These are phyloP conservation scores for Xenops minutus DNA, from an alignment of 2,797 vertebrate species.

Conservation along the genomic window DNA sequence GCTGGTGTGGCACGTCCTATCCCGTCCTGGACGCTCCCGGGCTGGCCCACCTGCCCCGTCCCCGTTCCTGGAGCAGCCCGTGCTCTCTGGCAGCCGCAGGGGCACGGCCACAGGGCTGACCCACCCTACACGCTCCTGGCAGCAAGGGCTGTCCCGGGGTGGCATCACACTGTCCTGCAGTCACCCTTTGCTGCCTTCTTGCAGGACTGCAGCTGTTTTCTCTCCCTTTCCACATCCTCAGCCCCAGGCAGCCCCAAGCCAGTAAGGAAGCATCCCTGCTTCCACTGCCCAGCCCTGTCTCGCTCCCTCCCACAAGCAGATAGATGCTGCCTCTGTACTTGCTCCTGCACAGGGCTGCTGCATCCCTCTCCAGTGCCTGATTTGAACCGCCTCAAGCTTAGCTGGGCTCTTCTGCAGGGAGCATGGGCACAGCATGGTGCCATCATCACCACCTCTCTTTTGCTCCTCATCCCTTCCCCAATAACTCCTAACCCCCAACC, in stretches of 20 bases:
- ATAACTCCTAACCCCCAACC: fast-evolving
- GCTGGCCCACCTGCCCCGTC: neutral
- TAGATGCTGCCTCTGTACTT: neutral
- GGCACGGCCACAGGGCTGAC: neutral
- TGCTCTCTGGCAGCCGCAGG: fast-evolving
- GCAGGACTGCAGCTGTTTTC: neutral
- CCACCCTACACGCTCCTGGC: fast-evolving
- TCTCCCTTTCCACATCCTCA: neutral
- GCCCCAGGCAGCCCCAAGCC: neutral
- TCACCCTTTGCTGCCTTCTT: neutral
- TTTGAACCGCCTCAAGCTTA: neutral
- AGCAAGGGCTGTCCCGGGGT: neutral
- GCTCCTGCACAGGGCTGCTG: neutral
- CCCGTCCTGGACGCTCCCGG: neutral
- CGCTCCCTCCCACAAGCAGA: neutral
- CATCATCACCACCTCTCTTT: neutral
- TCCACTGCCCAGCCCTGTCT: neutral
- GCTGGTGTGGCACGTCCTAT: neutral
- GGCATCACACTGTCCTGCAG: neutral
- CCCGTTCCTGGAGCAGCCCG: neutral
- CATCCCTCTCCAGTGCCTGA: fast-evolving
- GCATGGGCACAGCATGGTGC: neutral
- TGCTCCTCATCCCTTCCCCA: neutral
- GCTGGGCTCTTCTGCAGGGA: neutral
- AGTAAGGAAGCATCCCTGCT: neutral